A percentile compares a stretch with the other conserved stretches of the same genome.
These are phyloP conservation scores for Lacerta bilineata DNA, from an alignment of 2,797 vertebrate genomes.

Conservation along the genomic window DNA sequence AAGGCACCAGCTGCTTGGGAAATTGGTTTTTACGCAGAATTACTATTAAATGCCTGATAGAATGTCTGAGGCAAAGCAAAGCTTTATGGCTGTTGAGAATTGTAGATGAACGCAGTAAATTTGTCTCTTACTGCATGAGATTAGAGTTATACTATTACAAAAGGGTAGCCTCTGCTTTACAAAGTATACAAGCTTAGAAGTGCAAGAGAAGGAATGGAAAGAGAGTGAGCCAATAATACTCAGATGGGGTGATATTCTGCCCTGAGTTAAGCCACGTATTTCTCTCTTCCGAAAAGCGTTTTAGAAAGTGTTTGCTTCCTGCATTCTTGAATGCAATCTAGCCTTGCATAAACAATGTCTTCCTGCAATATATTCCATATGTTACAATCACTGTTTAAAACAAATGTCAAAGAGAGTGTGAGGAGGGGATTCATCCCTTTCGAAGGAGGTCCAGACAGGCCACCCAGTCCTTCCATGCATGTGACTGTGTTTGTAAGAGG, in stretches of 20 bases:
- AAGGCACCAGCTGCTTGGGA: constrained; percentile 34
- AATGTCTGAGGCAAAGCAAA: constrained; percentile 58
- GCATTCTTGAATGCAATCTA: constrained; percentile 65
- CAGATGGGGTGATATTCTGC: constrained; percentile 28
- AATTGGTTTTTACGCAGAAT: constrained; percentile 31
- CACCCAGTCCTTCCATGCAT: constrained; percentile 25
- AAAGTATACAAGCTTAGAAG: constrained; percentile 61
- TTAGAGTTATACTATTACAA: constrained; percentile 50
- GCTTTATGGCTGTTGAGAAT: constrained; percentile 66
- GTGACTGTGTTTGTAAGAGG: constrained; percentile 35
- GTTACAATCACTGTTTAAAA: constrained; percentile 60
- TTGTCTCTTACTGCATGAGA: constrained; percentile 33
- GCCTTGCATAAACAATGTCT: constrained; percentile 64
- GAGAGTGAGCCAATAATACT: constrained; percentile 49
- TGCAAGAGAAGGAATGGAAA: constrained; percentile 52
- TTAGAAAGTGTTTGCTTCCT: constrained; percentile 74
- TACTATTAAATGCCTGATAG: constrained; percentile 50
- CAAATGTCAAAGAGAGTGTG: constrained; percentile 31
- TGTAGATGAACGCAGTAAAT: constrained; percentile 63
- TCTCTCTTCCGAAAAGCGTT: constrained; percentile 54
- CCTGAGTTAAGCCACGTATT: constrained; percentile 53
- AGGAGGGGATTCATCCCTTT: constrained; percentile 47
- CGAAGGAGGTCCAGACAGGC: constrained; percentile 62
- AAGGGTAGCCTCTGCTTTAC: constrained; percentile 58
- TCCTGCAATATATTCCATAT: constrained; percentile 66